Evolutionary conservation across 2,113 vertebrate species (phyloP), one percentile per base, ranked within the genome.

Genomic region (Malurus alboscapulatus): DNA sequence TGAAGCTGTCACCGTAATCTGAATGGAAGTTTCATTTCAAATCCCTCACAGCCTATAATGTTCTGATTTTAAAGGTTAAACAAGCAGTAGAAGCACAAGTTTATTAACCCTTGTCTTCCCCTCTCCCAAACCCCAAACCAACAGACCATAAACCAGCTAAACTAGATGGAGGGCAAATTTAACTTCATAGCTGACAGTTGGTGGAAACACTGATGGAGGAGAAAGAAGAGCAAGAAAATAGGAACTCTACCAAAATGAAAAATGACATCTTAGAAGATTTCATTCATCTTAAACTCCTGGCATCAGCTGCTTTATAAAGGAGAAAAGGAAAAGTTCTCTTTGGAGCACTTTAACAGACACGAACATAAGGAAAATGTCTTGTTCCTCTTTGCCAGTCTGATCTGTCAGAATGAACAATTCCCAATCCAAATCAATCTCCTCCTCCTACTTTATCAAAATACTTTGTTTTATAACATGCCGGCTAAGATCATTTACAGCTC

Each of bases 51-150:
- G 93, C 72, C 66, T 88, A 82, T 73, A 78, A 84, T 25, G 68
- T 95, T 96, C 91, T 92, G 67, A 92, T 92, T 96, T 92, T 91
- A 95, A 97, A 97, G 96, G 96, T 97, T 97, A 98, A 96, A 97
- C 51, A 96, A 97, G 79, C 84, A 75, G 77, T 51, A 86, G 74
- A 82, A 87, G 81, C 74, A 89, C 86, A 79, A 72, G 50, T 92
- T 93, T 95, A 94, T 95, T 96, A 97, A 95, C 90, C 58, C 84
- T 80, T 92, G 18, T 94, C 78, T 84, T 87, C 47, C 61, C 45
- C 27, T 30, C 30, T 73, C n/a, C 62, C 50, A 87, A 77, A 32
- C 27, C 29, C 59, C 55, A 84, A 61, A 63, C 40, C 62, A 61
- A 10, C 25, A 53, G 30, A 87, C 75, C 44, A 65, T 51, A 93